Base-by-base conservation (phyloP, 2,888 invertebrate species). In the Orthosia incerta region DNA sequence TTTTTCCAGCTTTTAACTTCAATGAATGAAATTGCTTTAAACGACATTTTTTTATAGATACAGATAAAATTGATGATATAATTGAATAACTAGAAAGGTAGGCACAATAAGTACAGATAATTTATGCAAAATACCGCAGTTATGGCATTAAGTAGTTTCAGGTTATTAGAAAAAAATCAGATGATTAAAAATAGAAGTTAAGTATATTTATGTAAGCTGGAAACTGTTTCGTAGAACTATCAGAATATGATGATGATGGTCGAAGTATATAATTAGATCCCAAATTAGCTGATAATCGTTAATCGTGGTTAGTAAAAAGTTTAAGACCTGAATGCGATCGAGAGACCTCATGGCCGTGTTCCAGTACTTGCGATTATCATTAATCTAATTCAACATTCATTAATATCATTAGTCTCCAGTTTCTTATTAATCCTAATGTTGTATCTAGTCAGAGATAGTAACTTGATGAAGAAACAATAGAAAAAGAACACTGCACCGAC, bases 111-210 rank as follows among this genome's bases (percentile, higher is more conserved):
- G 1, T 9, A 4, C 1, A 26, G 0, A 3, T 59, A 57, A 76
- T 61, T 61, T 16, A 56, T 71, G 55, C 16, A 71, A 75, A 61
- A 26, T 60, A 13, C 4, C 31, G 39, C 13, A 45, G 7, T 9
- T 11, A 64, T 9, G 9, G n/a, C n/a, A 48, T 55, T 31, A 16
- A 53, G 18, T 9, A 11, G 56, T 48, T 59, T 51, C 1, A 39
- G 20, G 20, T 59, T 39, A 39, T 59, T 39, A 39, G 7, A 39
- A 1, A n/a, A 1, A 1, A 39, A n/a, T 59, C 13, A 39, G 39
- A 13, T 59, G 12, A 59, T 53, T 50, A 53, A 5, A 4, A 53
- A 20, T 13, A 59, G 39, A 13, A 13, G n/a, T 13, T 60, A 9
- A 53, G 48, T 26, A 53, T 12, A 26, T 59, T 59, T 51, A 16